Conservation (phyloP, 2,797 vertebrate genomes). For the Ctenochaetus hawaiiensis region DNA sequence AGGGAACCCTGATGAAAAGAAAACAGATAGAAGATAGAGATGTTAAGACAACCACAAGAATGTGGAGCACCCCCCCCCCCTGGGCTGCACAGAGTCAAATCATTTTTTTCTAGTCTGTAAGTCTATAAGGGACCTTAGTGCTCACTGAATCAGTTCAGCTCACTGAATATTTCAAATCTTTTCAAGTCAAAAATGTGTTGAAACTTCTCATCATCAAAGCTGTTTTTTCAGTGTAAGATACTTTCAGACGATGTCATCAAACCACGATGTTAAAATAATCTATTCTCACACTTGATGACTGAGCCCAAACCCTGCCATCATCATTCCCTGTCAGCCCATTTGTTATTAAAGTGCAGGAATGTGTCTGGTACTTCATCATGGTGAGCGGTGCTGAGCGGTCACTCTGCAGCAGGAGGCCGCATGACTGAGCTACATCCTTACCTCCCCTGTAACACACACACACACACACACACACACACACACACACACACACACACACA, state of each 20-base stretch:
- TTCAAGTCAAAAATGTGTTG: neutral
- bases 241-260: constrained; percentile 25
- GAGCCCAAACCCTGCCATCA: constrained; percentile 61
- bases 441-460: neutral
- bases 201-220: constrained; percentile 21
- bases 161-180: neutral
- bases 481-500: constrained; percentile 12
- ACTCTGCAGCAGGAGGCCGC: constrained; percentile 71
- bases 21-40: constrained; percentile 62
- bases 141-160: neutral
- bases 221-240: constrained; percentile 17
- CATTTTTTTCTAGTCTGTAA: neutral
- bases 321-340: constrained; percentile 83
- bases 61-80: constrained; percentile 26
- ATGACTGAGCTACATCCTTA: constrained; percentile 21
- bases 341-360: constrained; percentile 87
- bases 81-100: neutral
- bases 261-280: constrained; percentile 37
- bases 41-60: constrained; percentile 16
- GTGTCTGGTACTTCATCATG: constrained; percentile 85
- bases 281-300: constrained; percentile 59
- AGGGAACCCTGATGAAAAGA: constrained; percentile 62
- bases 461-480: neutral
- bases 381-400: constrained; percentile 68
- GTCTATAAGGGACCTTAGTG: neutral